Evolutionary conservation across 2,888 invertebrate genomes (phyloP).

Genomic region (Heteropelma amictum): DNA sequence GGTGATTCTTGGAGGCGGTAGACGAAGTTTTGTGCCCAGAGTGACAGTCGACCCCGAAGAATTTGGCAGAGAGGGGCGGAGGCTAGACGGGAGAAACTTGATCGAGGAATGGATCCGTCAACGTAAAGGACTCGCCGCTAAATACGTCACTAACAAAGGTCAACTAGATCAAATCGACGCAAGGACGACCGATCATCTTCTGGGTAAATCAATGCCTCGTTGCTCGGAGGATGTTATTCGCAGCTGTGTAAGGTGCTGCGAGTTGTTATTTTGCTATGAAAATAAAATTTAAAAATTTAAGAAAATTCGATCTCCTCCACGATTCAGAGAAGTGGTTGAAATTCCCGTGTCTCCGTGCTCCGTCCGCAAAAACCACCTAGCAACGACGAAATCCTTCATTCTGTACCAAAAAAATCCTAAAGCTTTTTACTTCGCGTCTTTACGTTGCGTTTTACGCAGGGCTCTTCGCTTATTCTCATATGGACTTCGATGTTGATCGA

Average conservation of each 20-base stretch:
- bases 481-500: slow-evolving; percentile 88
- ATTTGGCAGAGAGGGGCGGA: slow-evolving; percentile 84
- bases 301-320: no score
- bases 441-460: slow-evolving; percentile 79
- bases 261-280: no score
- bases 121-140: slow-evolving; percentile 84
- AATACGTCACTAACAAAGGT: slow-evolving; percentile 87
- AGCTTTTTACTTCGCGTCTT: background rate
- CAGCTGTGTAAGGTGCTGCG: no score
- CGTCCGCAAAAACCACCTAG: no score
- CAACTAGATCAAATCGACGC: slow-evolving; percentile 86
- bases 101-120: slow-evolving; percentile 89
- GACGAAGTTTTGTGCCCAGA: slow-evolving; percentile 87
- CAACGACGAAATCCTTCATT: no score
- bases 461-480: slow-evolving; percentile 87
- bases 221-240: no score
- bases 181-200: slow-evolving; percentile 84
- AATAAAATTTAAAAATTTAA: no score
- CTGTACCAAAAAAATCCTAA: no score
- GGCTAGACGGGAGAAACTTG: slow-evolving; percentile 87
- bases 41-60: slow-evolving; percentile 85
- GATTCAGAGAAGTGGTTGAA: background rate
- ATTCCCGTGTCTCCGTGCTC: background rate
- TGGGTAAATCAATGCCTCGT: slow-evolving; percentile 80
- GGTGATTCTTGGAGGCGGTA: slow-evolving; percentile 89